phyloP scores from a whole-genome alignment of 1,140 invertebrate genomes.

The Copidosoma floridanum region DNA sequence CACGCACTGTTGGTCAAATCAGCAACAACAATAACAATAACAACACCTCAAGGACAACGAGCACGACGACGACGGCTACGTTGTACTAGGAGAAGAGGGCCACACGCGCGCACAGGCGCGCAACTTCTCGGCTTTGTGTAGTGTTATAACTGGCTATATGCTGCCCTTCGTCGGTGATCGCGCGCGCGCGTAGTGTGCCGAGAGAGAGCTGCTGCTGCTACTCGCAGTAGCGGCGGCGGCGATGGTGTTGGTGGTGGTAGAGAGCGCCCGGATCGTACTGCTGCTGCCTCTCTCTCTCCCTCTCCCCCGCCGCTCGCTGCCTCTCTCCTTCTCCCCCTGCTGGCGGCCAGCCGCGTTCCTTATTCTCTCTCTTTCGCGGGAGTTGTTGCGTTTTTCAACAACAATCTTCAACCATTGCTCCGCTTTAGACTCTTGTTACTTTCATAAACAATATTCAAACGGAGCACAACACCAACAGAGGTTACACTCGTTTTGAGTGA shows the following conservation, averaged over 20 bases:
- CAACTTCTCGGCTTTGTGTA: too few species aligned
- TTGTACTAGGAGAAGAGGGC: slow-evolving; percentile 5
- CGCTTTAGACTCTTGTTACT: too few species aligned
- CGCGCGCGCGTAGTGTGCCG: slow-evolving; percentile 30
- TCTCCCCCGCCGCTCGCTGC: slow-evolving; percentile 8
- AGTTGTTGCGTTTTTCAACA: too few species aligned
- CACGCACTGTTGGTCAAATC: too few species aligned
- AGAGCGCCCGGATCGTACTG: not conserved
- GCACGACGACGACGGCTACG: not conserved
- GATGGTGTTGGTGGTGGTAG: not conserved
- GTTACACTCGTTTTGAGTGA: too few species aligned
- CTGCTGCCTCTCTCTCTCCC: slow-evolving; percentile 8
- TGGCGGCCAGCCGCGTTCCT: too few species aligned
- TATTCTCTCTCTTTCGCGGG: too few species aligned
- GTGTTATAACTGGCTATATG: not conserved
- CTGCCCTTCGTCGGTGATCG: slow-evolving; percentile 22
- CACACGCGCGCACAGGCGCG: not conserved
- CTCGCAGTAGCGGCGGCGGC: not conserved
- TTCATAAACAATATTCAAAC: too few species aligned
- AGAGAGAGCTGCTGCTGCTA: slow-evolving; percentile 13
- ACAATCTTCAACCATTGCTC: too few species aligned
- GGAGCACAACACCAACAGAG: too few species aligned
- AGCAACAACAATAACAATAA: too few species aligned
- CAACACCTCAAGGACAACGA: too few species aligned
- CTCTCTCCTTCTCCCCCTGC: slow-evolving; percentile 14